phyloP scores from a whole-genome alignment of 2,113 vertebrate species.

The Eptatretus burgeri region DNA sequence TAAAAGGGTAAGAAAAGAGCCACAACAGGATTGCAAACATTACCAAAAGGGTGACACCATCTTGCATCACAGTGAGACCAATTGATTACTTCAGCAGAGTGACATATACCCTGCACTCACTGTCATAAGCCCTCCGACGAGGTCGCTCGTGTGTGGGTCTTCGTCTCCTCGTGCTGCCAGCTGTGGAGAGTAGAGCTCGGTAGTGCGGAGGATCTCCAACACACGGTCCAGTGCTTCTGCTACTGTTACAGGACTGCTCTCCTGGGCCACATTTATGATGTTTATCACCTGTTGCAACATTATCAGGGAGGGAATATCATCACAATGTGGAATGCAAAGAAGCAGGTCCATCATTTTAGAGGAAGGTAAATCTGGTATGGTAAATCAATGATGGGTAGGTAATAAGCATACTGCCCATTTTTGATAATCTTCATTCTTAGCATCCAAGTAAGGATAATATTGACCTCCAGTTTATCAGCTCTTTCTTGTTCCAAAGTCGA shows the following conservation, averaged over 20 bases:
- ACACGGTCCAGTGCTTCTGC: slow-evolving; percentile 73
- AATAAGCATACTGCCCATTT: too few relatives aligned
- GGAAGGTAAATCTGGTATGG: too few relatives aligned
- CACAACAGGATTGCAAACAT: slow-evolving; percentile 13
- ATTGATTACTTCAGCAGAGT: neutral
- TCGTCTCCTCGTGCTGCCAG: slow-evolving; percentile 48
- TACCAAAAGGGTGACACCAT: neutral
- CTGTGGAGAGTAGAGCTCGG: slow-evolving; percentile 81
- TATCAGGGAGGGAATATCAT: too few relatives aligned
- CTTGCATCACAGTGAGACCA: neutral
- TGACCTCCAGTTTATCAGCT: too few relatives aligned
- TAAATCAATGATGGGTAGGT: too few relatives aligned
- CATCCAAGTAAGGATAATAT: too few relatives aligned
- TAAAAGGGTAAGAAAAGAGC: slow-evolving; percentile 12
- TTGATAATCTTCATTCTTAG: too few relatives aligned
- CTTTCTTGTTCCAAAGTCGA: too few relatives aligned
- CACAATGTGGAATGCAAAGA: too few relatives aligned
- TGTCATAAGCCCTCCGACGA: slow-evolving; percentile 70
- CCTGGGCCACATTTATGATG: slow-evolving; percentile 83
- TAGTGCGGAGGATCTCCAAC: slow-evolving; percentile 70
- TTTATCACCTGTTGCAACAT: slow-evolving; percentile 40
- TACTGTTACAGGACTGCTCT: slow-evolving; percentile 60
- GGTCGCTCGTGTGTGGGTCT: slow-evolving; percentile 71
- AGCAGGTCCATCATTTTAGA: too few relatives aligned
- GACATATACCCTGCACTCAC: slow-evolving; percentile 20